These are phyloP conservation scores for Cheilosia variabilis DNA, from an alignment of 2,888 invertebrate genomes.

Conservation along the genomic window DNA sequence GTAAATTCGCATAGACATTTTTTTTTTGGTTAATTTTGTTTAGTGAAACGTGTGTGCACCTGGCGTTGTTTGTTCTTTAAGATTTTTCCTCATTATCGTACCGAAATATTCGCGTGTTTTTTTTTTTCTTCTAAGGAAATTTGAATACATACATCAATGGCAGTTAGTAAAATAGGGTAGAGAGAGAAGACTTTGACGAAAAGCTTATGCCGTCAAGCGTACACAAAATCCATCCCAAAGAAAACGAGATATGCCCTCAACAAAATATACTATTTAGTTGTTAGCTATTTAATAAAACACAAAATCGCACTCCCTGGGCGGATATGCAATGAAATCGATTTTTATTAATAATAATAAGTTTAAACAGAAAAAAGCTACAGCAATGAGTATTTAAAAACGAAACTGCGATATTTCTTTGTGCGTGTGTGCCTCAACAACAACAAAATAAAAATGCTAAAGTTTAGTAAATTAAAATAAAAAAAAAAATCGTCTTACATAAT, in stretches of 20 bases:
- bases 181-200: conserved; percentile 62
- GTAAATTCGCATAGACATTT: conserved; percentile 15
- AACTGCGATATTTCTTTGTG: conserved; percentile 42
- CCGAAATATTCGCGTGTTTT: conserved; percentile 37
- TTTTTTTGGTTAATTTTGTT: conserved; percentile 15
- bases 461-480: conserved; percentile 35
- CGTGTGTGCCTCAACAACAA: conserved; percentile 56
- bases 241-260: conserved; percentile 65
- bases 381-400: conserved; percentile 12
- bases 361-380: conserved; percentile 7
- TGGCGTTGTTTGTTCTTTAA: conserved; percentile 49
- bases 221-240: conserved; percentile 71
- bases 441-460: conserved; percentile 34
- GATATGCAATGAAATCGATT: conserved; percentile 58
- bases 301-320: conserved; percentile 34
- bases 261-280: conserved; percentile 22
- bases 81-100: conserved; percentile 41
- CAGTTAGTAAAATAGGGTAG: conserved; percentile 60
- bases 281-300: conserved; percentile 19
- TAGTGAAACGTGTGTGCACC: conserved; percentile 58
- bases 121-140: conserved; percentile 43
- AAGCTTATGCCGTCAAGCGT: conserved; percentile 68
- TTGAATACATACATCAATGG: conserved; percentile 65
- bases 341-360: conserved; percentile 52
- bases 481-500: conserved; percentile 32